These are phyloP conservation scores for Cheirogaleus medius DNA, from an alignment of 2,113 vertebrate species.

Conservation along the genomic window DNA sequence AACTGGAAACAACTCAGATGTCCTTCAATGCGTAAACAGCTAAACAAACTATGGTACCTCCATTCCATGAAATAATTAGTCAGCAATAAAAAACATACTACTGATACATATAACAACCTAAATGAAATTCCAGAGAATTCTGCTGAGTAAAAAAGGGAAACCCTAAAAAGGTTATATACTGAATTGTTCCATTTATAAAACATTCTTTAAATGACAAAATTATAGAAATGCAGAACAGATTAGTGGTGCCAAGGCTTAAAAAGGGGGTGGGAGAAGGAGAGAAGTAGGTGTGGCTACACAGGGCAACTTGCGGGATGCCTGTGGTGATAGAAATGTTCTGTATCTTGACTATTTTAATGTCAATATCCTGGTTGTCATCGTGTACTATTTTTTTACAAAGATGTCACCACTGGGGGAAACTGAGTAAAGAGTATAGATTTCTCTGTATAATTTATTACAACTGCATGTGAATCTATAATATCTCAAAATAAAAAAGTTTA, in stretches of 20 bases:
- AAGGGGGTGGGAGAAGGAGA: background rate
- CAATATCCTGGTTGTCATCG: background rate
- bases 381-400: background rate
- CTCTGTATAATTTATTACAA: background rate
- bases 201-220: background rate
- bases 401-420: too few relatives aligned
- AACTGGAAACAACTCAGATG: background rate
- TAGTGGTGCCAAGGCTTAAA: background rate
- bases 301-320: background rate
- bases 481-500: background rate
- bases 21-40: background rate
- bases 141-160: background rate
- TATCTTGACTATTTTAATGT: background rate
- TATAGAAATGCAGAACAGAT: background rate
- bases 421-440: background rate
- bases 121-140: constrained; percentile 5
- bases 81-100: background rate
- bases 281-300: background rate
- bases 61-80: constrained; percentile 6
- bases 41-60: background rate
- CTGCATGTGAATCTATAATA: background rate
- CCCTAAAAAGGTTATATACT: background rate
- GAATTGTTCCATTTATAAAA: background rate
- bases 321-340: background rate
- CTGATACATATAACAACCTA: background rate